Evolutionary conservation across 2,888 invertebrate species (phyloP), one percentile per base, ranked within the genome.

Genomic region (Muscina levida): DNA sequence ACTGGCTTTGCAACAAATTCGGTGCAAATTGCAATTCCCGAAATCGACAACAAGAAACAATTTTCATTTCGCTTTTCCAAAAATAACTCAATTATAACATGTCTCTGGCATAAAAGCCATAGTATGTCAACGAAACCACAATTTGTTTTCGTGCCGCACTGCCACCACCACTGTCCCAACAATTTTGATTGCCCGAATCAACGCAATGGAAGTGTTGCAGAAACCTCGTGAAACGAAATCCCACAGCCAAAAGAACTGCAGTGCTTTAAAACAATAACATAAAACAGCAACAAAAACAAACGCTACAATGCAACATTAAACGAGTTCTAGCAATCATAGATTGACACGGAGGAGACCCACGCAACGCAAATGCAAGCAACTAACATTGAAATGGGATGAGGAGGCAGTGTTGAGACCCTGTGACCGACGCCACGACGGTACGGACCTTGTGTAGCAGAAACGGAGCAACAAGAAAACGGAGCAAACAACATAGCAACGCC

Each of bases 401-500:
- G n/a, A n/a, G n/a, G n/a, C 19, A 56, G 72, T n/a, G 57, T 31
- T 31, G 59, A 42, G 19, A 72, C 77, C 17, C 1, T 62, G 76
- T 77, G 56, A 53, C 37, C 10, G 37, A 6, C 10, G 53, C 13
- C 53, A 22, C 53, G n/a, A 53, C 24, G 13, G 26, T 13, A 17
- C 15, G 53, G 39, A 65, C 44, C n/a, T 72, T 51, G 17, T 22
- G 26, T 44, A 46, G 4, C 46, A 44, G 24, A 31, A 65, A 57
- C 56, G 48, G 44, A 22, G 53, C 37, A 68, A 66, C 67, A 53
- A 68, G 10, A 73, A 79, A 37, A 56, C 24, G n/a, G 31, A 51
- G 68, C 79, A 65, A 79, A 79, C 76, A 70, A 72, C 71, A 77
- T 15, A 81, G 74, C 77, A 81, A 81, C 81, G 81, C 81, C 81